Percentiles rank a stretch among this genome's conserved stretches.
Evolutionary conservation across 1,140 invertebrate genomes (phyloP).

Genomic region (Sycobia sp.): DNA sequence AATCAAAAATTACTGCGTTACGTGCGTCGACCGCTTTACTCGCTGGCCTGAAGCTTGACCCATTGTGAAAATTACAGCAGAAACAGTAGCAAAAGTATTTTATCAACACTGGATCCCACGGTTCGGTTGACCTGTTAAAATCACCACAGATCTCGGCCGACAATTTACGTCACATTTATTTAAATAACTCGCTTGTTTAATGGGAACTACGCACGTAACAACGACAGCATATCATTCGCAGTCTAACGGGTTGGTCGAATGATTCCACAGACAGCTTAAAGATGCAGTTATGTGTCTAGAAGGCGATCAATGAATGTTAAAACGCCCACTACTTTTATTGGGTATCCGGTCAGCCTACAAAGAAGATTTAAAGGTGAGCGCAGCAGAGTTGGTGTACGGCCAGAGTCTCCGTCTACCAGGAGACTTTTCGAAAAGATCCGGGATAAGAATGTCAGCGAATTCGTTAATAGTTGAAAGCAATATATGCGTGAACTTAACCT

Average conservation of each 20-base stretch:
- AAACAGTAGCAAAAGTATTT: background rate
- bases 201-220: no score
- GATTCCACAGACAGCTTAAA: conserved; percentile 51
- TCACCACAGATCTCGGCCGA: background rate
- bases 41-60: conserved; percentile 19
- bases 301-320: background rate
- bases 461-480: no score
- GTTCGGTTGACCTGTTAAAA: background rate
- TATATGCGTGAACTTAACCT: no score
- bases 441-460: no score
- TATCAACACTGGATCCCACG: background rate
- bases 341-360: background rate
- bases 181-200: background rate
- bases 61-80: background rate
- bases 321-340: background rate
- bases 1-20: background rate
- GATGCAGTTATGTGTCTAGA: conserved; percentile 32
- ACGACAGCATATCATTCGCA: conserved; percentile 52
- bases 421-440: conserved; percentile 13
- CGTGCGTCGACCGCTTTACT: conserved; percentile 6
- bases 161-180: conserved; percentile 22
- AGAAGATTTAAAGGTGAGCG: no score
- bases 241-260: conserved; percentile 49
- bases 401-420: background rate
- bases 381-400: conserved; percentile 10